phyloP scores from a whole-genome alignment of 23 tunicate genomes.

The Clavelina lepadiformis region DNA sequence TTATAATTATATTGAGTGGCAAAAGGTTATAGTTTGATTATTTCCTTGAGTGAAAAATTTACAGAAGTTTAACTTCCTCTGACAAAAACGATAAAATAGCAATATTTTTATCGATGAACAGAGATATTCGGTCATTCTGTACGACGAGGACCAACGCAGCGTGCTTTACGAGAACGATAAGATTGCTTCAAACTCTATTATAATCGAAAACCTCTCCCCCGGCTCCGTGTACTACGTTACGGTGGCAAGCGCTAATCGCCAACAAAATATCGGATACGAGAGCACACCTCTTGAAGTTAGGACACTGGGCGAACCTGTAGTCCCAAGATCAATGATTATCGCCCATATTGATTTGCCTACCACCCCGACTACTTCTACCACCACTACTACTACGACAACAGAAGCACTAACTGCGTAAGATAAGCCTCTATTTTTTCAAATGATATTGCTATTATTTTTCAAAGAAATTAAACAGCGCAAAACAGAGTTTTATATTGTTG shows the following conservation, averaged over 20 bases:
- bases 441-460: too few relatives aligned
- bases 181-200: constrained; percentile 9
- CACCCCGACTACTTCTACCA: constrained; percentile 2
- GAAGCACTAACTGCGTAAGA: background rate
- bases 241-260: constrained; percentile 16
- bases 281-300: constrained; percentile 15
- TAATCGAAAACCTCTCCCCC: constrained; percentile 22
- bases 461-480: too few relatives aligned
- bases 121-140: constrained; percentile 27
- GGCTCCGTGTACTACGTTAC: constrained; percentile 24
- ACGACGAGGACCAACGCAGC: constrained; percentile 9
- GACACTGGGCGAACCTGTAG: constrained; percentile 9
- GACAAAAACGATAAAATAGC: background rate
- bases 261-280: constrained; percentile 5
- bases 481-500: too few relatives aligned
- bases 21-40: background rate
- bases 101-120: background rate
- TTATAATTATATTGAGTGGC: background rate
- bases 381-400: constrained; percentile 13
- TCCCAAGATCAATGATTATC: background rate
- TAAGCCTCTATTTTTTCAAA: background rate
- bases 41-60: background rate
- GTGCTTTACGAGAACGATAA: constrained; percentile 22
- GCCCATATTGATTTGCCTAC: background rate
- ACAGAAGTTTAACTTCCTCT: background rate